A percentile compares a stretch with the other conserved stretches of the same genome.
Conservation (phyloP, 2,888 invertebrate genomes). For the Ophion ventricosus region DNA sequence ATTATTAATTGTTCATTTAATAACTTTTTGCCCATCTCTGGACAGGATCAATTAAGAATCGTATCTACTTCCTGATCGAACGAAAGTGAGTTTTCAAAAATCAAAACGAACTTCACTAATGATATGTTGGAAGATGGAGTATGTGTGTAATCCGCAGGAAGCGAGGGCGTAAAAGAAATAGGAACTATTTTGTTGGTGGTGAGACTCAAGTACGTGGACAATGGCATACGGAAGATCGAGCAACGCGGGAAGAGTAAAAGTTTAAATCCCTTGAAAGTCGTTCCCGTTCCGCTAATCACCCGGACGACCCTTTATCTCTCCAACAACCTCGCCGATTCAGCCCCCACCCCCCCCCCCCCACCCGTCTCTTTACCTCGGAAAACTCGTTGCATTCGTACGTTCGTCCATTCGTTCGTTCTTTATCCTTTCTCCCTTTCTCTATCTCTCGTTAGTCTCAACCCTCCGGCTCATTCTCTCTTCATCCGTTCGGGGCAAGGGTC, state of each 20-base stretch:
- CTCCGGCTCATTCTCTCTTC: slow-evolving; percentile 46
- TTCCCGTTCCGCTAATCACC: slow-evolving; percentile 66
- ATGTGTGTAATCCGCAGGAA: slow-evolving; percentile 17
- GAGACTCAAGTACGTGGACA: slow-evolving; percentile 52
- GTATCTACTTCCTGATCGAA: background rate
- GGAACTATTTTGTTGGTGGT: slow-evolving; percentile 15
- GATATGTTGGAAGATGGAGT: background rate
- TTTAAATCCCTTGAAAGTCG: slow-evolving; percentile 73
- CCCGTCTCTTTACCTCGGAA: background rate
- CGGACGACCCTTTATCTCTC: slow-evolving; percentile 68
- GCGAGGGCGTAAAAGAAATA: slow-evolving; percentile 10
- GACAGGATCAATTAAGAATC: too few species aligned
- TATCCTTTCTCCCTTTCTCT: slow-evolving; percentile 26
- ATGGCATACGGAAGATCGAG: slow-evolving; percentile 62
- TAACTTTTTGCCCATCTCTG: too few species aligned
- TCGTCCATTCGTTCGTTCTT: slow-evolving; percentile 50
- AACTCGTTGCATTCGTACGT: slow-evolving; percentile 40
- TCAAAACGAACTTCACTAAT: slow-evolving; percentile 7
- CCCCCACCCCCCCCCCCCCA: background rate
- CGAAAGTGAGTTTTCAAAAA: slow-evolving; percentile 10
- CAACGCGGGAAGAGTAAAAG: slow-evolving; percentile 63
- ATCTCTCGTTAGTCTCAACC: slow-evolving; percentile 20
- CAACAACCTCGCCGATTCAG: slow-evolving; percentile 44
- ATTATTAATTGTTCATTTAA: too few species aligned
- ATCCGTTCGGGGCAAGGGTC: slow-evolving; percentile 55